Evolutionary conservation across 2,888 invertebrate genomes (phyloP).

Genomic region (Therioaphis trifolii): DNA sequence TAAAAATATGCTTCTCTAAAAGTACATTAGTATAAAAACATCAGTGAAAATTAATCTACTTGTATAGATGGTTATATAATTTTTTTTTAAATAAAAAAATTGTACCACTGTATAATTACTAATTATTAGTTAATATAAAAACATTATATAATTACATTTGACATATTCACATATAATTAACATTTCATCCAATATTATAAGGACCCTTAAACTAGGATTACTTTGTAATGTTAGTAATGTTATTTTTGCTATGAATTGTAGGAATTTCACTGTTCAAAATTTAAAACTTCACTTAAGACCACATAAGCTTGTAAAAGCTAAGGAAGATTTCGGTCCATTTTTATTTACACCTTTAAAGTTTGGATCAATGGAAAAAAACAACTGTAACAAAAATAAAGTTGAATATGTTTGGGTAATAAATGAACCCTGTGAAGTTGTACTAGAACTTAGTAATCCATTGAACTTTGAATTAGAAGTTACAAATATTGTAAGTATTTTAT

Average conservation of each 20-base stretch:
- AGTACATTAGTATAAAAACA: too few species aligned
- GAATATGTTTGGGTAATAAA: slow-evolving; percentile 97
- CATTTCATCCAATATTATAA: too few species aligned
- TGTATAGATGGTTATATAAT: too few species aligned
- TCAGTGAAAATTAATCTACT: too few species aligned
- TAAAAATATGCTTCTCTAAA: too few species aligned
- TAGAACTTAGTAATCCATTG: slow-evolving; percentile 88
- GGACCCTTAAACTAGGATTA: too few species aligned
- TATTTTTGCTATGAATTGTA: slow-evolving; percentile 50
- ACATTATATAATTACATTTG: too few species aligned
- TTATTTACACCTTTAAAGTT: slow-evolving; percentile 92
- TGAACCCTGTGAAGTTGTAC: slow-evolving; percentile 88
- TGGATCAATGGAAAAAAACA: slow-evolving; percentile 80
- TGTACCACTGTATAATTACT: too few species aligned
- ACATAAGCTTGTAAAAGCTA: slow-evolving; percentile 74
- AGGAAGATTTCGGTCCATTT: slow-evolving; percentile 84
- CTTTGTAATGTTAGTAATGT: too few species aligned
- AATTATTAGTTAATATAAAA: too few species aligned
- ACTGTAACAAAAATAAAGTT: slow-evolving; percentile 69
- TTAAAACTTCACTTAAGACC: slow-evolving; percentile 81
- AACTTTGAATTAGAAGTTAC: slow-evolving; percentile 91
- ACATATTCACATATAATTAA: too few species aligned
- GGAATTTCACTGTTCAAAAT: slow-evolving; percentile 74
- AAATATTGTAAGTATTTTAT: slow-evolving; percentile 77
- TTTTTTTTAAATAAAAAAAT: too few species aligned